Evolutionary conservation across 2,113 vertebrate genomes (phyloP), one percentile per base, ranked within the genome.

Genomic region (Cyanistes caeruleus): DNA sequence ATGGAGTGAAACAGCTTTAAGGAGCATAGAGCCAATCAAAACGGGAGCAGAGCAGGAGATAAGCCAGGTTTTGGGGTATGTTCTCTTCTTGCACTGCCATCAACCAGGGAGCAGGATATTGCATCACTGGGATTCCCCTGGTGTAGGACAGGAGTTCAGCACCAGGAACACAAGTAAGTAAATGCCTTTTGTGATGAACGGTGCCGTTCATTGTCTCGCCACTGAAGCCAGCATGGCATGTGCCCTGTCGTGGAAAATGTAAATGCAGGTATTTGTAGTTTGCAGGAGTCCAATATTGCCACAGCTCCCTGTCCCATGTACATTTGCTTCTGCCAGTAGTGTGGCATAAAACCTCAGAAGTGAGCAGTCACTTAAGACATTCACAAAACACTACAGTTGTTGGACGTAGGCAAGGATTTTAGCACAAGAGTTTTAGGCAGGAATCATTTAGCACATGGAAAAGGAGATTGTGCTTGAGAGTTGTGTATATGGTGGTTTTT

Each of bases 1-100:
- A 6, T 39, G 88, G 85, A 75, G 64, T 35, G 28, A 89, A 90
- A 86, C 76, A 90, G 90, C 93, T 96, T 96, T 94, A 94, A 96
- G 84, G 78, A 89, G 67, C 91, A 74, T 2, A 74, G 87, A 94
- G 92, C 95, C 63, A 80, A 62, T 83, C 83, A 24, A 30, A 88
- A 70, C 31, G 23, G 22, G 83, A 92, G 77, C 80, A 62, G 86
- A 81, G 84, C 73, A 65, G 90, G 92, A 75, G 85, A 56, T 83
- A 70, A 93, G 87, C 93, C 95, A 88, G 24, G 70, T 43, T 33
- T 73, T 46, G 6, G 75, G 55, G 33, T 83, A 15, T 23, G 48
- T 90, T 92, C 59, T 86, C 82, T 84, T 90, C 68, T 91, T 79
- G 85, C 74, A 41, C 85, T 93, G 33, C 77, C 18, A 5, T 68